Evolutionary conservation across 2,888 invertebrate species (phyloP).

Genomic region (Melinopterus prodromus): DNA sequence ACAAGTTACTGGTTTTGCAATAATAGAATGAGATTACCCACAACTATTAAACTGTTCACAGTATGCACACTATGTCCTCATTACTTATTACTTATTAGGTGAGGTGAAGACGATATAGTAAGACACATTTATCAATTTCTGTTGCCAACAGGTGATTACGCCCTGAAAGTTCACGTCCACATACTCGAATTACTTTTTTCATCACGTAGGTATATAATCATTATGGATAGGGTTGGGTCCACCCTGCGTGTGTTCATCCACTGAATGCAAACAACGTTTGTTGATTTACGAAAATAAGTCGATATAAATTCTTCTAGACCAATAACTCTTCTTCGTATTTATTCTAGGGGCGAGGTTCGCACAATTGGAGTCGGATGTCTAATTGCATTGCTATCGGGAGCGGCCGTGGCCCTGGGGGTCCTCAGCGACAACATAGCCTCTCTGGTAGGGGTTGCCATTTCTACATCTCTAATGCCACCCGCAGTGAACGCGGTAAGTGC

Average conservation of each 20-base stretch:
- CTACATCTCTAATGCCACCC: conserved; percentile 80
- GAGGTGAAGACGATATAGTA: no score
- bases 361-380: conserved; percentile 75
- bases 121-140: no score
- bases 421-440: conserved; percentile 82
- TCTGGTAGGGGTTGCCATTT: conserved; percentile 83
- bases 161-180: no score
- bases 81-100: no score
- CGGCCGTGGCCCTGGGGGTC: conserved; percentile 79
- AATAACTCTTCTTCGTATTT: neutral
- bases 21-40: no score
- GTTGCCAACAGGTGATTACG: no score
- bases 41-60: no score
- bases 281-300: neutral
- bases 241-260: neutral
- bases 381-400: conserved; percentile 81
- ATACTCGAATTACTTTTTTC: neutral
- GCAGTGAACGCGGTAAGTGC: conserved; percentile 77
- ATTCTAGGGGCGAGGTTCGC: conserved; percentile 68
- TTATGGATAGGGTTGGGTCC: neutral
- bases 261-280: neutral
- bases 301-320: neutral
- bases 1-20: no score
- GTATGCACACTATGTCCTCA: no score
- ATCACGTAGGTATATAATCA: neutral